Evolutionary conservation across 1,140 invertebrate species (phyloP).

Genomic region (Drosophila sturtevanti): DNA sequence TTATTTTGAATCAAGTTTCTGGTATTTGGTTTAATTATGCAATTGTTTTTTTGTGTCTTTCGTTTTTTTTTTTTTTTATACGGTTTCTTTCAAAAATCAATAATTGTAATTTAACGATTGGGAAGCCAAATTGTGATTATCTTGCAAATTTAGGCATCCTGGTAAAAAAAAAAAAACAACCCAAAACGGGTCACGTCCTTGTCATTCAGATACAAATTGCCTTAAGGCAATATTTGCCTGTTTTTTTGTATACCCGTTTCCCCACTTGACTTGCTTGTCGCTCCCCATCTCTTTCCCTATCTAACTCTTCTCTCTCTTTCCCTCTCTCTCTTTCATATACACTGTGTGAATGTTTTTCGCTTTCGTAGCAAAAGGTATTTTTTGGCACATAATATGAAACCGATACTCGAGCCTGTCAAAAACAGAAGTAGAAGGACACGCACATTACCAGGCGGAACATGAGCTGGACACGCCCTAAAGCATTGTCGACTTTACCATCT

Average conservation of each 20-base stretch:
- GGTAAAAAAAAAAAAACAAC: not conserved
- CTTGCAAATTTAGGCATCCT: not conserved
- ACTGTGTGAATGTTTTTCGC: not conserved
- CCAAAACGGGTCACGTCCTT: constrained; percentile 8
- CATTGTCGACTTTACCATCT: constrained; percentile 12
- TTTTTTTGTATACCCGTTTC: no score
- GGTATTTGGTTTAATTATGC: not conserved
- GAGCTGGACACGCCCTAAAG: constrained; percentile 59
- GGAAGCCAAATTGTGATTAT: constrained; percentile 6
- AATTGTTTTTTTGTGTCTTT: not conserved
- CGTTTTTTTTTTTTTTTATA: not conserved
- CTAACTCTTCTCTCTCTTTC: not conserved
- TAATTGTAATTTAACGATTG: constrained; percentile 9
- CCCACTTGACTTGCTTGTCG: not conserved
- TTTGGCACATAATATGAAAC: constrained; percentile 62
- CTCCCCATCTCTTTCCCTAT: not conserved
- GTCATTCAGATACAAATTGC: constrained; percentile 3
- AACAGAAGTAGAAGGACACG: constrained; percentile 34
- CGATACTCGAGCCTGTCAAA: constrained; percentile 76
- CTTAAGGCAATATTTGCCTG: constrained; percentile 1
- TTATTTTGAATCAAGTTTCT: not conserved
- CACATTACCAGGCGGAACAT: constrained; percentile 19
- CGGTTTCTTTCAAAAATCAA: not conserved
- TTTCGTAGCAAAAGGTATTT: constrained; percentile 9
- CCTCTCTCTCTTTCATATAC: not conserved